phyloP scores from a whole-genome alignment of 2,113 vertebrate genomes.

The Probosciger aterrimus region DNA sequence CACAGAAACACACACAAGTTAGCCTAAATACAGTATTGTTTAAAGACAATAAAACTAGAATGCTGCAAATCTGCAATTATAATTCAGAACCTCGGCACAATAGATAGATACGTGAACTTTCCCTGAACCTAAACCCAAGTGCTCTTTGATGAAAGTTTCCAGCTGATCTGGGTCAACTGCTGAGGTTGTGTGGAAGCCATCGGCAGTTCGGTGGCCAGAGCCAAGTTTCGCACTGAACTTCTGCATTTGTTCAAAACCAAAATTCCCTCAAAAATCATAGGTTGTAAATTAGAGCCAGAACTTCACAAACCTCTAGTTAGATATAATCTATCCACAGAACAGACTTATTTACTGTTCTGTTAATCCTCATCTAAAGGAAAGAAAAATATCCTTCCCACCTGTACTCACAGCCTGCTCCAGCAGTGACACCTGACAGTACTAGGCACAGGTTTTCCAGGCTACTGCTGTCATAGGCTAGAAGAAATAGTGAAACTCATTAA shows the following conservation, averaged over 20 bases:
- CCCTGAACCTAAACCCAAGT: neutral
- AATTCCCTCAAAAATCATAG: neutral
- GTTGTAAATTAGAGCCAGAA: neutral
- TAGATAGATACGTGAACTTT: neutral
- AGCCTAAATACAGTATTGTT: neutral
- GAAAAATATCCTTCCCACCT: neutral
- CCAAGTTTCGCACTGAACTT: neutral
- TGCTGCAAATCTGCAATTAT: neutral
- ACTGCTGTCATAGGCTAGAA: neutral
- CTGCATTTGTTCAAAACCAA: neutral
- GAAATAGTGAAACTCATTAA: neutral
- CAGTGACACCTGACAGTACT: neutral
- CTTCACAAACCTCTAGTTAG: neutral
- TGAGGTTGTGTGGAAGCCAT: neutral
- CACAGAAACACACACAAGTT: neutral
- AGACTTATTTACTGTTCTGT: neutral
- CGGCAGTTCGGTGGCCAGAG: neutral
- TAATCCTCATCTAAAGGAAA: neutral
- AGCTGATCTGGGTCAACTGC: neutral
- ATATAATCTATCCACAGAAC: neutral
- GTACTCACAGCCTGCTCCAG: neutral
- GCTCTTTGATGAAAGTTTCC: neutral
- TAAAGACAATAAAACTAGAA: slow-evolving; percentile 27
- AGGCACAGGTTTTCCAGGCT: neutral
- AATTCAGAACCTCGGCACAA: neutral